Conservation (phyloP, 2,888 invertebrate genomes). For the Nyleta sp. region DNA sequence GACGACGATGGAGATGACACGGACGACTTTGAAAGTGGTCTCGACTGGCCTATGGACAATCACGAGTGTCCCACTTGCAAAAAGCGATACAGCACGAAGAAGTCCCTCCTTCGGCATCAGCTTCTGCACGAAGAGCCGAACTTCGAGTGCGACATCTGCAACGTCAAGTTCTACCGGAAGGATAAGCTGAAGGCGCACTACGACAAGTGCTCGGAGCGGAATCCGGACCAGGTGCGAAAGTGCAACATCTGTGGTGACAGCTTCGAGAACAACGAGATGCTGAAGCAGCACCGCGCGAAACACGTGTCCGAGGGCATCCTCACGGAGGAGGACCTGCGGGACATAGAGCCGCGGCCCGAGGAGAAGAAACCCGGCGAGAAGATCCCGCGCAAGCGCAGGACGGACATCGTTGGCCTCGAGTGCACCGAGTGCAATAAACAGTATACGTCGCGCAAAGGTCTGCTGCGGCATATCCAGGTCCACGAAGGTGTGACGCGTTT, state of each 20-base stretch:
- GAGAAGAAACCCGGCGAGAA: constrained; percentile 75
- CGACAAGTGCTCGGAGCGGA: constrained; percentile 80
- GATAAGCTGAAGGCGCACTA: constrained; percentile 81
- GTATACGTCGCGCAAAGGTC: constrained; percentile 79
- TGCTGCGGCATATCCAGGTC: constrained; percentile 79
- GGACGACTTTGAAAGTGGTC: constrained; percentile 78
- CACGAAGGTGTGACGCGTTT: constrained; percentile 74
- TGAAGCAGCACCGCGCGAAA: constrained; percentile 77
- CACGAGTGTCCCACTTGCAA: constrained; percentile 80
- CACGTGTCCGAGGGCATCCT: constrained; percentile 80
- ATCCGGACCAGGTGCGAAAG: constrained; percentile 80
- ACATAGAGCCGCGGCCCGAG: constrained; percentile 76
- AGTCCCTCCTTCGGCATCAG: constrained; percentile 79
- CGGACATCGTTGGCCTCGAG: constrained; percentile 80
- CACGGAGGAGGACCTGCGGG: constrained; percentile 79
- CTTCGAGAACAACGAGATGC: constrained; percentile 79
- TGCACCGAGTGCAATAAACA: constrained; percentile 81
- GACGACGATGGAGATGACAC: constrained; percentile 75
- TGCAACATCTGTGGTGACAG: constrained; percentile 80
- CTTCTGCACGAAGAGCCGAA: constrained; percentile 80
- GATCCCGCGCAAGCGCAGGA: constrained; percentile 76
- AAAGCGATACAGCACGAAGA: constrained; percentile 80
- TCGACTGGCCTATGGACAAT: constrained; percentile 80
- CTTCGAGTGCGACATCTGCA: constrained; percentile 81
- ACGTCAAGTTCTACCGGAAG: constrained; percentile 80